A percentile compares a stretch with the other conserved stretches of the same genome.
Conservation (phyloP, 2,888 invertebrate genomes). For the Hemithea aestivaria region DNA sequence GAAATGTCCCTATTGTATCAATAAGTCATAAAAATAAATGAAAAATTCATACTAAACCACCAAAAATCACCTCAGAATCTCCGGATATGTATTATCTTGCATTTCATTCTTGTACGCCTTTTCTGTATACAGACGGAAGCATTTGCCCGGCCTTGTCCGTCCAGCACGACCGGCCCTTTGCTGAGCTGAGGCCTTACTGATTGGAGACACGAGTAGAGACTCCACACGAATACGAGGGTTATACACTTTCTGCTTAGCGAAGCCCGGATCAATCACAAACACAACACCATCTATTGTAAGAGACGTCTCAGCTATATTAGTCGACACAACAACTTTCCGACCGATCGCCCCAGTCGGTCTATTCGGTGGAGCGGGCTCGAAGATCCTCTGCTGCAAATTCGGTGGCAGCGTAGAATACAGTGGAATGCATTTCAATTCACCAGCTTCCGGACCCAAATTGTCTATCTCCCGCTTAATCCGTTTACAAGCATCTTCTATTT, state of each 20-base stretch:
- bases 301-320: slow-evolving; percentile 99
- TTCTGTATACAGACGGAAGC: slow-evolving; percentile 97
- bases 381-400: slow-evolving; percentile 97
- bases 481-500: slow-evolving; percentile 99
- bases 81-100: slow-evolving; percentile 99
- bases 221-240: slow-evolving; percentile 94
- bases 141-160: slow-evolving; percentile 98
- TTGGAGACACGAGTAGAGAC: slow-evolving; percentile 97
- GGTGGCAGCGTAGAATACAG: slow-evolving; percentile 99
- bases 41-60: slow-evolving; percentile 27
- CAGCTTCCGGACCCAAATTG: slow-evolving; percentile 97
- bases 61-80: slow-evolving; percentile 83
- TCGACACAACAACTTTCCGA: slow-evolving; percentile 96
- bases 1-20: background rate
- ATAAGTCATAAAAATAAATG: slow-evolving; percentile 5
- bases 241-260: slow-evolving; percentile 98
- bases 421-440: slow-evolving; percentile 98
- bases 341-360: slow-evolving; percentile 94
- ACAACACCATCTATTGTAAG: slow-evolving; percentile 99
- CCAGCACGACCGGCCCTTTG: slow-evolving; percentile 99
- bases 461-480: slow-evolving; percentile 96
- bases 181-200: slow-evolving; percentile 99
- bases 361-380: slow-evolving; percentile 96
- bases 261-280: slow-evolving; percentile 99
- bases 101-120: slow-evolving; percentile 96